Evolutionary conservation across 2,113 vertebrate species (phyloP), one percentile per base, ranked within the genome.

Genomic region (Acanthisitta chloris): DNA sequence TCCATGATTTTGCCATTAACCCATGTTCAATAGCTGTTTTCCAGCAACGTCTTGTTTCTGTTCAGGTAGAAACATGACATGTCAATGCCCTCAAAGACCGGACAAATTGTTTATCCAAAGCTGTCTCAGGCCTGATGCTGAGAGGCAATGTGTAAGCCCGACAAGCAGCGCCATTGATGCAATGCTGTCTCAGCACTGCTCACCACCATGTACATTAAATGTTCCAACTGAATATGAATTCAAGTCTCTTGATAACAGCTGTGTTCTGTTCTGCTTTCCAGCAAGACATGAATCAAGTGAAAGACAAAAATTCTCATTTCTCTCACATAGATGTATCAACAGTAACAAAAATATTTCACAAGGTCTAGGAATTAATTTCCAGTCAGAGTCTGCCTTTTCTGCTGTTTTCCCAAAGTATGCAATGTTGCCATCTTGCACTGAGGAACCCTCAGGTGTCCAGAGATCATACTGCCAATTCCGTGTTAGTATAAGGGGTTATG

Each of bases 241-340:
- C 61, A 1, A 55, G 36, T 24, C 55, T 88, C 58, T 54, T 52
- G 31, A 45, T 19, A 64, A 64, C 70, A 92, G 72, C 80, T 78
- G 54, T 45, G 64, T 48, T 89, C 49, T 81, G 52, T 82, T 92
- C 59, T 87, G 61, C 48, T 88, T 92, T 93, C 90, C 82, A 95
- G 61, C n/a, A 82, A 91, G 45, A 42, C 34, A 42, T 19, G 28
- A 81, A 86, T 24, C 21, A 59, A 86, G 29, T 24, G n/a, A 91
- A 96, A 85, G 70, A 88, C 43, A 81, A 88, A 90, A 90, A 64
- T 67, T 83, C 36, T 19, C 46, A 43, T 81, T 80, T 87, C 73
- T 89, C 45, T 92, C 51, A 66, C 31, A 46, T 8, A 54, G 57
- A 70, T 36, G 15, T 54, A 64, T 64, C 80, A 94, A 59, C 42